Evolutionary conservation across 2,113 vertebrate genomes (phyloP).

Genomic region (Amia ocellicauda): DNA sequence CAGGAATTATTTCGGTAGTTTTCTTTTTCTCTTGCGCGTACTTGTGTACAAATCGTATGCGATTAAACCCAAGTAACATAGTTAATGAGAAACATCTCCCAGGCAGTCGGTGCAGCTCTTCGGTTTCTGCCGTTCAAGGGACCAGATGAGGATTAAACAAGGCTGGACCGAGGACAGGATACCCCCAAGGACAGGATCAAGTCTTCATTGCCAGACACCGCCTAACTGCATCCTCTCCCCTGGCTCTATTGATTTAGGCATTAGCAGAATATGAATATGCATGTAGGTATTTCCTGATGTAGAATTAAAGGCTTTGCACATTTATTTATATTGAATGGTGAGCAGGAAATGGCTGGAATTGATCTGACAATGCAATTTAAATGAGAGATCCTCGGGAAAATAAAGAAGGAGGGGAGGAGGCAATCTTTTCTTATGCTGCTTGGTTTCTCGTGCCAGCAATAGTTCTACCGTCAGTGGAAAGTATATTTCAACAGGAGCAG

Average conservation of each 20-base stretch:
- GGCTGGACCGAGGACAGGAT: not conserved
- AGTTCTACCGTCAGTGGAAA: too few relatives aligned
- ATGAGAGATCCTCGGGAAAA: not conserved
- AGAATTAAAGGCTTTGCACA: not conserved
- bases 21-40: too few relatives aligned
- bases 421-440: too few relatives aligned
- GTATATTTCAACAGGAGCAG: too few relatives aligned
- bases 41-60: too few relatives aligned
- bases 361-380: not conserved
- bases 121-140: too few relatives aligned
- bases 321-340: not conserved
- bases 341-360: not conserved
- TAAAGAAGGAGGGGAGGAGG: not conserved
- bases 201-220: conserved; percentile 5
- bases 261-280: conserved; percentile 4
- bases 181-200: conserved; percentile 22
- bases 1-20: too few relatives aligned
- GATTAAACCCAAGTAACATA: too few relatives aligned
- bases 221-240: not conserved
- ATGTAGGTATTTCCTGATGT: conserved; percentile 1
- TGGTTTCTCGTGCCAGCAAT: too few relatives aligned
- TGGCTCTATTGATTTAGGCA: conserved; percentile 5
- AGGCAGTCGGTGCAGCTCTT: too few relatives aligned
- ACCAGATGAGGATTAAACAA: too few relatives aligned
- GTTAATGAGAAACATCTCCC: too few relatives aligned